These are phyloP conservation scores for Cyrtonyx montezumae DNA, from an alignment of 2,113 vertebrate species.

Conservation along the genomic window DNA sequence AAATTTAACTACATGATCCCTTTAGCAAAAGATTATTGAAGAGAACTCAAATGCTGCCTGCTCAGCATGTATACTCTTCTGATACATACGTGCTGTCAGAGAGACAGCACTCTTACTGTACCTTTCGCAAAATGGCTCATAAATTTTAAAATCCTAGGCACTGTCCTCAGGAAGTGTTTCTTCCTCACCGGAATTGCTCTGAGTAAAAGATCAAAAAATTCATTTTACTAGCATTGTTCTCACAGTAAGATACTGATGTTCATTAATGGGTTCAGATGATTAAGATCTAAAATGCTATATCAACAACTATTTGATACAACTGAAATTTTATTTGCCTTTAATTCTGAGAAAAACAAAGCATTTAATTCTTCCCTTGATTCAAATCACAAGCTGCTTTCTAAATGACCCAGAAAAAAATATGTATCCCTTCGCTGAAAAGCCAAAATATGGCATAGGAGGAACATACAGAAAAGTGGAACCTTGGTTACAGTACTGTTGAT, in stretches of 20 bases:
- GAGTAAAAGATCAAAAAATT: neutral
- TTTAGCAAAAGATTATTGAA: neutral
- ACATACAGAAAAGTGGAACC: neutral
- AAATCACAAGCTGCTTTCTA: neutral
- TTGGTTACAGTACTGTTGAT: neutral
- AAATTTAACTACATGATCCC: neutral
- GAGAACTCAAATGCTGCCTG: neutral
- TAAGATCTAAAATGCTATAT: neutral
- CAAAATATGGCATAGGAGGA: neutral
- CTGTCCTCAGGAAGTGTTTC: neutral
- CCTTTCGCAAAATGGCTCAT: neutral
- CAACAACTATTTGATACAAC: neutral
- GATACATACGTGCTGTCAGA: neutral
- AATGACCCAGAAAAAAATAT: neutral
- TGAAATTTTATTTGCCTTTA: neutral
- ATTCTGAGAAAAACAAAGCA: neutral
- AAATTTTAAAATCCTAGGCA: neutral
- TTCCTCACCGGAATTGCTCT: neutral
- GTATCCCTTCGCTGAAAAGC: neutral
- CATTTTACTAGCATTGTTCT: neutral
- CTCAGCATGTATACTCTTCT: neutral
- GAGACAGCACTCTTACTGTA: neutral
- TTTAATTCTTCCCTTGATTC: neutral
- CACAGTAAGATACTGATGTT: neutral
- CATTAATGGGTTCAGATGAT: neutral